Evolutionary conservation across 2,113 vertebrate species (phyloP).

Genomic region (Spizaetus ornatus): DNA sequence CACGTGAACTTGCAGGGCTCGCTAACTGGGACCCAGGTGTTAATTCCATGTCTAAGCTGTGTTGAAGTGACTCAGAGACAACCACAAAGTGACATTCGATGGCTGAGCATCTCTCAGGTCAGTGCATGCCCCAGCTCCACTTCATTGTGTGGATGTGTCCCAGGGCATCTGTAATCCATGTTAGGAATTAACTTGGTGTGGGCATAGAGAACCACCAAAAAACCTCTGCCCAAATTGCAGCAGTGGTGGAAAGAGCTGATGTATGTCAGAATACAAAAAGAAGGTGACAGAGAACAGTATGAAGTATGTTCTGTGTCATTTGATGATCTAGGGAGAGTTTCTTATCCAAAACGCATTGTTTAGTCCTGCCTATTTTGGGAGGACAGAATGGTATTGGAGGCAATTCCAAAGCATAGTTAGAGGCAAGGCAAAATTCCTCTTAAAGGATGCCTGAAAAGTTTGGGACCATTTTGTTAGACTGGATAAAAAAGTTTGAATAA

Average conservation of each 20-base stretch:
- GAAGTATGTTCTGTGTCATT: background rate
- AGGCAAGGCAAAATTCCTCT: background rate
- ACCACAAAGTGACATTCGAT: background rate
- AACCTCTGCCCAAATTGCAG: background rate
- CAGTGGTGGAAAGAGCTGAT: background rate
- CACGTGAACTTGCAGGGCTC: background rate
- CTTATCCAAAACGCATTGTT: background rate
- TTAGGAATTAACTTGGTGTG: background rate
- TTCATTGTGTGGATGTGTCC: accelerated
- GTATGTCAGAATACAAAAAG: background rate
- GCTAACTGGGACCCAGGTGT: background rate
- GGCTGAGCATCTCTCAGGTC: background rate
- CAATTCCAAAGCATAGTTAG: background rate
- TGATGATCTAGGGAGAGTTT: background rate
- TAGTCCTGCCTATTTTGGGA: background rate
- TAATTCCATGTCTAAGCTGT: background rate
- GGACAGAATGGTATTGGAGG: background rate
- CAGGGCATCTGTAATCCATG: background rate
- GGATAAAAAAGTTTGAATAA: background rate
- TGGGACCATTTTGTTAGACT: background rate
- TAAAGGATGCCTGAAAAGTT: background rate
- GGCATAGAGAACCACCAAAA: background rate
- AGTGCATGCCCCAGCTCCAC: background rate
- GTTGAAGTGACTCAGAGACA: background rate
- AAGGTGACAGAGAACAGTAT: background rate